Base-by-base conservation (phyloP, 2,113 vertebrate genomes). In the Nothobranchius kuhntae region DNA sequence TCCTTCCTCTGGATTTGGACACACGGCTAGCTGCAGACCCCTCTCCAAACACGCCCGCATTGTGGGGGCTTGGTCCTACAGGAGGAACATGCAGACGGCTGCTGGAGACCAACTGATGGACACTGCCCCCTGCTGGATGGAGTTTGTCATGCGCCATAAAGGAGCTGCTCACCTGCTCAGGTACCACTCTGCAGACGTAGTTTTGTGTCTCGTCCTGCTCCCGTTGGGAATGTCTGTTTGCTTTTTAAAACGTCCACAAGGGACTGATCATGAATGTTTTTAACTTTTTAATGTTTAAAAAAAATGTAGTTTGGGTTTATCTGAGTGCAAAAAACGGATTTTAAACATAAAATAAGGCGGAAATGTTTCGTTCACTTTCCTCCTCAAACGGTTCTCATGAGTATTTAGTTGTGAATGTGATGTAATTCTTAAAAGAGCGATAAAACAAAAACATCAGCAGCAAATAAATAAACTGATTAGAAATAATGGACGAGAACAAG, bases 131-230 rank as follows among this genome's bases (percentile, higher is more conserved):
- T 93, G 90, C 88, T 94, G 93, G 91, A 90, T 90, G 11, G 91
- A 92, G 83, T 93, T 84, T 75, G 88, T 92, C 24, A 91, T 93
- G 60, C 89, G 89, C 58, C 89, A 93, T 81, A 87, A 86, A 89
- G 92, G 92, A 30, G 91, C 89, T 12, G 80, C 87, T 69, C 91
- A 92, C 44, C 66, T 92, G 80, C 82, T 92, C 17, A 92, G 91
- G 91, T 93, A 91, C 52, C 53, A 90, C 75, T 89, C 85, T 61
- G 69, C 89, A 4, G 91, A 93, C 63, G 87, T 91, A 0, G 50
- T 89, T n/a, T 63, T 88, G 52, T 60, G 14, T 54, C 53, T 61
- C 7, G 24, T 80, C 14, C n/a, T 89, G 47, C 5, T 82, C 24
- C 50, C 68, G 40, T 13, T 87, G 3, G 6, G 7, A 9, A 30